These are phyloP conservation scores for Plodia interpunctella DNA, from an alignment of 1,140 invertebrate genomes.

Conservation along the genomic window DNA sequence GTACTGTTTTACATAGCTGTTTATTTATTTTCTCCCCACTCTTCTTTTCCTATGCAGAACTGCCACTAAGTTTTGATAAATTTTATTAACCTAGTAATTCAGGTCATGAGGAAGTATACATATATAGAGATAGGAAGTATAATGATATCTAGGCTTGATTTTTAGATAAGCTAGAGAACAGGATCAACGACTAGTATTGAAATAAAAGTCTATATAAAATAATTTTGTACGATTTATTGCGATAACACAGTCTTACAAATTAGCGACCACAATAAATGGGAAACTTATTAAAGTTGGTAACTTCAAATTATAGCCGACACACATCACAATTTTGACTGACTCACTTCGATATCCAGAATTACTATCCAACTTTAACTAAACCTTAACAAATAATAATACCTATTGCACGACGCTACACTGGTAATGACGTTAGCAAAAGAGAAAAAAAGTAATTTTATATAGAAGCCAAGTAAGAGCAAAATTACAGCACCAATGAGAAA, in stretches of 20 bases:
- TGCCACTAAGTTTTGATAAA: no score
- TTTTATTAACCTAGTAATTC: no score
- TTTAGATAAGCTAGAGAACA: no score
- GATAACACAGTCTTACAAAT: constrained; percentile 72
- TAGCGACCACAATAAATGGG: constrained; percentile 60
- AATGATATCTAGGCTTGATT: no score
- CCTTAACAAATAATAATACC: not conserved
- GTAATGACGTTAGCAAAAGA: not conserved
- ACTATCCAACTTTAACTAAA: constrained; percentile 5
- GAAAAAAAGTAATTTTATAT: not conserved
- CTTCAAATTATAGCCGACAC: constrained; percentile 50
- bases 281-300: constrained; percentile 64
- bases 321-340: constrained; percentile 56
- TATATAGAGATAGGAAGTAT: no score
- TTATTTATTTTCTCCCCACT: constrained; percentile 17
- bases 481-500: constrained; percentile 52
- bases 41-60: no score
- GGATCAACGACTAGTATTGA: no score
- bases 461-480: constrained; percentile 35
- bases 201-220: constrained; percentile 6
- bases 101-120: no score
- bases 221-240: constrained; percentile 70
- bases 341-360: constrained; percentile 23
- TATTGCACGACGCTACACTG: constrained; percentile 14
- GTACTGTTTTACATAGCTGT: constrained; percentile 59